Evolutionary conservation across 2,113 vertebrate species (phyloP).

Genomic region (Puffinus mauretanicus): DNA sequence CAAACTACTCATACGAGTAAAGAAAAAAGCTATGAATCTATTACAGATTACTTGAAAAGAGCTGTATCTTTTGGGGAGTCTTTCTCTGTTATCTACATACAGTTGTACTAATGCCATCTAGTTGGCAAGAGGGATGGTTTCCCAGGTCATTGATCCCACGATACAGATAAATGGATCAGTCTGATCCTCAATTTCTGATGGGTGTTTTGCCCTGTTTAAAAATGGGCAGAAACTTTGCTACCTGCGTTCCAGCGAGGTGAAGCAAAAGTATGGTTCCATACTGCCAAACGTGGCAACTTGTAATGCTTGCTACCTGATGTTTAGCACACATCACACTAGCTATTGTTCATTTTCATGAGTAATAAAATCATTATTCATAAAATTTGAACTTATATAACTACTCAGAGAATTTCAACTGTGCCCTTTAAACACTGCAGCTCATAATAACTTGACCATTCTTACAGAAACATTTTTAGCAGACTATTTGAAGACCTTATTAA

Average conservation of each 20-base stretch:
- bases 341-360: background rate
- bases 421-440: background rate
- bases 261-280: background rate
- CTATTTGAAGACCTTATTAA: background rate
- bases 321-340: background rate
- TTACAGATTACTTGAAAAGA: background rate
- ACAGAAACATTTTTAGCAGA: background rate
- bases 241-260: background rate
- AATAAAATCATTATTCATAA: background rate
- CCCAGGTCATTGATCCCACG: background rate
- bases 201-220: background rate
- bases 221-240: background rate
- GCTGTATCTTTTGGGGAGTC: background rate
- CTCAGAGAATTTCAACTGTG: background rate
- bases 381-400: background rate
- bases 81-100: background rate
- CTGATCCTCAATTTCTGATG: background rate
- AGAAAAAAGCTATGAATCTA: background rate
- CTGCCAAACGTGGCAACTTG: background rate
- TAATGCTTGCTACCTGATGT: background rate
- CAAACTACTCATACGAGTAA: background rate
- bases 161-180: constrained; percentile 1
- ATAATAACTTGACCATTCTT: background rate
- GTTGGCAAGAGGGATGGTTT: background rate
- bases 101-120: background rate